Percentiles rank a stretch among this genome's conserved stretches.
Evolutionary conservation across 1,140 invertebrate species (phyloP).

Genomic region (Ctenoplectra terminalis): DNA sequence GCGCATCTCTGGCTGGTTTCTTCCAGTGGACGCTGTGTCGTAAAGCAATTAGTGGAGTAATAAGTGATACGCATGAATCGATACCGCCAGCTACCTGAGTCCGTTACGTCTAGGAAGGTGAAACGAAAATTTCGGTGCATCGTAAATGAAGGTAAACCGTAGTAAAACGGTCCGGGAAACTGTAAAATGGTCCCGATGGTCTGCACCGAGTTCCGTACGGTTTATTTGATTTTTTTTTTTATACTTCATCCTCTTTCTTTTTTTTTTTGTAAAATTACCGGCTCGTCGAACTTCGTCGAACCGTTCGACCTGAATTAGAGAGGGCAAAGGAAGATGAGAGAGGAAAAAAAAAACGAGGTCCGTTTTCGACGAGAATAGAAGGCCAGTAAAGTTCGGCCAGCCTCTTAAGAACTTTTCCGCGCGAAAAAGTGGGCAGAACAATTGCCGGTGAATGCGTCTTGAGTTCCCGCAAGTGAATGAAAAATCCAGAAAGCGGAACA

Average conservation of each 20-base stretch:
- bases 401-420: constrained; percentile 56
- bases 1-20: no score
- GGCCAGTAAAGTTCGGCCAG: constrained; percentile 51
- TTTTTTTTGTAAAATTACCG: constrained; percentile 24
- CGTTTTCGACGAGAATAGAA: constrained; percentile 52
- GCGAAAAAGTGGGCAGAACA: constrained; percentile 51
- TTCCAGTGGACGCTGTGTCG: background rate
- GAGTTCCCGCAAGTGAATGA: constrained; percentile 61
- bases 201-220: background rate
- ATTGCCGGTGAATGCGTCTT: constrained; percentile 50
- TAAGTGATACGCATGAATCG: constrained; percentile 33
- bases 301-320: constrained; percentile 39
- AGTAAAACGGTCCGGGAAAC: constrained; percentile 3
- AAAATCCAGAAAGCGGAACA: constrained; percentile 38
- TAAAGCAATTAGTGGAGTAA: constrained; percentile 43
- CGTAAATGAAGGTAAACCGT: constrained; percentile 18
- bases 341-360: background rate
- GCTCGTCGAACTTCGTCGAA: background rate
- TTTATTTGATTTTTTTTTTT: constrained; percentile 13
- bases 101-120: background rate
- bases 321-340: background rate
- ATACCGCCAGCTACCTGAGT: constrained; percentile 2
- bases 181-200: constrained; percentile 17
- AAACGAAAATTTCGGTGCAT: constrained; percentile 1
- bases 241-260: background rate